Evolutionary conservation across 2,113 vertebrate genomes (phyloP).

Genomic region (Scortum barcoo): DNA sequence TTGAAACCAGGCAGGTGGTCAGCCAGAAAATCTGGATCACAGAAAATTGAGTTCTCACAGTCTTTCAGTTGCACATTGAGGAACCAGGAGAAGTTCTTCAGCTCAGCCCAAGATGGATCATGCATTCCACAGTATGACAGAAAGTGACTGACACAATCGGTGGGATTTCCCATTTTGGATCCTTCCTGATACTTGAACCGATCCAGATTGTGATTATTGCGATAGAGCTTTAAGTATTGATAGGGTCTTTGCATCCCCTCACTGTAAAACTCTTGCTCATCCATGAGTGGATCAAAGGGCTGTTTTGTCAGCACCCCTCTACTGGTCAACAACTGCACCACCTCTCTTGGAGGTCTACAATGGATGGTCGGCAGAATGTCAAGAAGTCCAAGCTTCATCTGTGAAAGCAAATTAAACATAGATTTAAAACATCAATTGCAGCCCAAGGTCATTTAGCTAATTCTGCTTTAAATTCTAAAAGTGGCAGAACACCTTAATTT

Average conservation of each 20-base stretch:
- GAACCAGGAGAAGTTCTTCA: constrained; percentile 87
- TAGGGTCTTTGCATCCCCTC: constrained; percentile 86
- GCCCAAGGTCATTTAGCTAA: background rate
- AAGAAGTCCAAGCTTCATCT: constrained; percentile 80
- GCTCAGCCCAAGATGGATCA: constrained; percentile 86
- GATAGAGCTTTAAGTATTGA: constrained; percentile 81
- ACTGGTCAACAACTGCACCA: constrained; percentile 63
- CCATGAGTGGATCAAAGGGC: constrained; percentile 81
- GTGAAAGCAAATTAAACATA: constrained; percentile 29
- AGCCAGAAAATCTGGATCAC: constrained; percentile 75
- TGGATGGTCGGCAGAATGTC: constrained; percentile 80
- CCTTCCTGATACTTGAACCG: constrained; percentile 68
- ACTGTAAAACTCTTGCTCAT: constrained; percentile 76
- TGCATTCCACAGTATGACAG: constrained; percentile 78
- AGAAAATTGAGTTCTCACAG: constrained; percentile 85
- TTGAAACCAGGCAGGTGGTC: constrained; percentile 83
- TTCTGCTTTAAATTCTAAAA: background rate
- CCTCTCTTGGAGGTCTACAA: constrained; percentile 80
- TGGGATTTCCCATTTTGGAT: constrained; percentile 58
- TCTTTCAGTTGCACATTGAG: constrained; percentile 85
- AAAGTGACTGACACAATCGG: constrained; percentile 80
- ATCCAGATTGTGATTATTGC: constrained; percentile 72
- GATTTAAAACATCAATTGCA: background rate
- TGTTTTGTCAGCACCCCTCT: accelerated
- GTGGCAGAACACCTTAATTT: background rate